Base-by-base conservation (phyloP, 2,113 vertebrate species). In the Chitala chitala region DNA sequence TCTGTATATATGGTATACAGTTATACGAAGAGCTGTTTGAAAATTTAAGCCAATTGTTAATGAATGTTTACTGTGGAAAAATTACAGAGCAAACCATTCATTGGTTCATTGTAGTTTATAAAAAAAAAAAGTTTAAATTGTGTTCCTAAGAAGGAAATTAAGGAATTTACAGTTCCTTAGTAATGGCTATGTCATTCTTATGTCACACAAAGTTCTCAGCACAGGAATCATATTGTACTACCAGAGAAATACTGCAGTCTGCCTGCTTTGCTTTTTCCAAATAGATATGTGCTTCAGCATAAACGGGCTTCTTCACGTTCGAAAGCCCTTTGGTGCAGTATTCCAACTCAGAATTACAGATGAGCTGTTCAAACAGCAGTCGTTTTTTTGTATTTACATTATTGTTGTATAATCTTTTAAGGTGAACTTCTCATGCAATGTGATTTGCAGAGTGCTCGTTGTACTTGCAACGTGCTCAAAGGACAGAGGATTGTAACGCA, bases 131-230 rank as follows among this genome's bases (percentile, higher is more conserved):
- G 83, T 80, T 73, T 38, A 74, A 84, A 81, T 69, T 71, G 36
- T 73, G 72, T 73, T 73, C 72, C 72, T 73, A 22, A 64, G n/a
- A 73, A 64, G 58, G 72, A 73, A n/a, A 29, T 64, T 4, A 26
- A 51, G 56, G 72, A 20, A 64, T 63, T 38, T 51, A 38, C 10
- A 24, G 20, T 64, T 84, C 84, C 83, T 85, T 77, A 76, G 91
- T 92, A 92, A 91, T 92, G 91, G 88, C 91, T 91, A 86, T 91
- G 91, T 90, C 91, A 92, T 91, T 80, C 51, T 82, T 86, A 87
- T 83, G 81, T 77, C 78, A 40, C 81, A 76, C 81, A 83, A 80
- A 83, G 84, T 89, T 87, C 83, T 89, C 83, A 48, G 20, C 0
- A n/a, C 58, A 3, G 71, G 17, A 59, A 29, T 17, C 3, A 17